Evolutionary conservation across 2,888 invertebrate genomes (phyloP), one percentile per base, ranked within the genome.

Genomic region (Drosophila paranaensis): DNA sequence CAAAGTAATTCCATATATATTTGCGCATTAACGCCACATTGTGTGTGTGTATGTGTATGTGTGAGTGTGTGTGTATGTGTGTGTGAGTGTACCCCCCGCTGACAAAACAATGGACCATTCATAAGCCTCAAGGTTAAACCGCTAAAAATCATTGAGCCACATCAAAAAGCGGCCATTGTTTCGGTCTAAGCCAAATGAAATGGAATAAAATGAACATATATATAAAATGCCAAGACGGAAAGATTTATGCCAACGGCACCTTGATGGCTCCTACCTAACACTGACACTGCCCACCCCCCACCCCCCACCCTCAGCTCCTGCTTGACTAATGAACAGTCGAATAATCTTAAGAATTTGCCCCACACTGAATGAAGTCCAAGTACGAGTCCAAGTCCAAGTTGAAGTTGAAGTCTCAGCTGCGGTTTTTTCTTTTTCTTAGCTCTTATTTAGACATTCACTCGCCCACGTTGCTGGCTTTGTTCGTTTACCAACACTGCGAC

Each of bases 181-280:
- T 70, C 68, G 65, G 82, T 63, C 60, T 84, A 82, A 82, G 83
- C 70, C 74, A 72, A 86, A 75, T 67, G 70, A 79, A 80, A 65
- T 62, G 64, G 60, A 78, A 74, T 68, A 60, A 71, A 75, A 72
- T 60, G 57, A 68, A 58, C 58, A 58, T 48, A 50, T 48, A 48
- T 37, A 51, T 46, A 66, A 64, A 60, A 63, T 43, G 55, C 61
- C 46, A 60, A 69, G 84, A 82, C 73, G 71, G 30, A 39, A 79
- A 89, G 84, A 84, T 89, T 84, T 87, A 84, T 84, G 84, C 88
- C 88, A 79, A 89, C 74, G 81, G 79, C 89, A 81, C 83, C 83
- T 84, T 78, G 64, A 67, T 74, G 67, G 63, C 66, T 46, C 48
- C 48, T 33, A 33, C 48, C 48, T 33, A 16, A 2, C 10, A n/a